Evolutionary conservation across 2,888 invertebrate genomes (phyloP).

Genomic region (Yponomeuta evonymella): DNA sequence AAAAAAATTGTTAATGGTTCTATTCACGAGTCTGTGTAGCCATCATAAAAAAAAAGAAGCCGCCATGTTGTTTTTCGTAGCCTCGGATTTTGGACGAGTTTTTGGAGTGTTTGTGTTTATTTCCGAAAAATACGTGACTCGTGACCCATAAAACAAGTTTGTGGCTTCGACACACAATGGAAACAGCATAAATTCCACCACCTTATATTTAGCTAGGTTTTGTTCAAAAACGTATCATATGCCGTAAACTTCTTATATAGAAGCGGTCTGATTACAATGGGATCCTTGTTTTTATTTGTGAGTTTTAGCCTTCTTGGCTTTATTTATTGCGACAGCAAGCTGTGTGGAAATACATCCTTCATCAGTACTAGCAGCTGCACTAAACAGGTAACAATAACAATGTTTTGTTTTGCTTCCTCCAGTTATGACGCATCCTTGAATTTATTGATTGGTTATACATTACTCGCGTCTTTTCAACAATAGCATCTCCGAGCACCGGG

Average conservation of each 20-base stretch:
- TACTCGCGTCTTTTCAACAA: not conserved
- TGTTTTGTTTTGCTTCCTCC: not conserved
- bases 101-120: not conserved
- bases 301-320: conserved; percentile 39
- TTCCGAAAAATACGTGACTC: not conserved
- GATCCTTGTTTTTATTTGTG: conserved; percentile 36
- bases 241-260: not conserved
- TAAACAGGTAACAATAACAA: conserved; percentile 45
- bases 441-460: conserved; percentile 1
- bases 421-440: conserved; percentile 4
- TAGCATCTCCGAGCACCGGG: not conserved
- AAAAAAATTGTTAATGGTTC: too few species aligned
- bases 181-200: not conserved
- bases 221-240: not conserved
- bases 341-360: conserved; percentile 48
- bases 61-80: too few species aligned
- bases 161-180: not conserved
- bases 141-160: not conserved
- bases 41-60: too few species aligned
- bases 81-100: too few species aligned
- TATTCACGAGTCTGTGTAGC: too few species aligned
- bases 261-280: not conserved
- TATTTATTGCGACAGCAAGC: conserved; percentile 37
- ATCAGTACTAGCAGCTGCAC: conserved; percentile 48
- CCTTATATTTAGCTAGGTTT: not conserved